phyloP scores from a whole-genome alignment of 2,888 invertebrate species.

The Mesoligia furuncula region DNA sequence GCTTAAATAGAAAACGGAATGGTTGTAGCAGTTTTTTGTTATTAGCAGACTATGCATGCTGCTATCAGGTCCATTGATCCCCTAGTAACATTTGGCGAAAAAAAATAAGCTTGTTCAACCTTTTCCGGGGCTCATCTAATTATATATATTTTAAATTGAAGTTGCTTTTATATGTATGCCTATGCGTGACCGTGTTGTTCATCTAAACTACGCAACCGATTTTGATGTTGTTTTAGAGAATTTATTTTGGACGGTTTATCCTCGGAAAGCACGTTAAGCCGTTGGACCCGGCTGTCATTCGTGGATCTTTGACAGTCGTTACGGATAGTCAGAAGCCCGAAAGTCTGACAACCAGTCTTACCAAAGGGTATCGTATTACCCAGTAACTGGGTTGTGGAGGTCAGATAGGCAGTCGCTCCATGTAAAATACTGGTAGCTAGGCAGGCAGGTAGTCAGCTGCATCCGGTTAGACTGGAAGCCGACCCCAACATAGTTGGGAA shows the following conservation, averaged over 20 bases:
- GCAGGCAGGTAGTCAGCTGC: no score
- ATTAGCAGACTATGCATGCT: not conserved
- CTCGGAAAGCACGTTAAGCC: no score
- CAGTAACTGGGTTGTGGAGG: no score
- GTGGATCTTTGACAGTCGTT: no score
- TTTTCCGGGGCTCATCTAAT: not conserved
- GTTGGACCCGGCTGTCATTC: no score
- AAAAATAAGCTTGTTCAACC: not conserved
- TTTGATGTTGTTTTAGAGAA: not conserved
- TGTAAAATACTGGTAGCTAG: no score
- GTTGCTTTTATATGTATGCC: not conserved
- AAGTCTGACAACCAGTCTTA: no score
- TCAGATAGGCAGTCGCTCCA: no score
- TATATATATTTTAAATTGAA: not conserved
- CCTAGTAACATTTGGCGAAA: not conserved
- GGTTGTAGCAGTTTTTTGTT: slow-evolving; percentile 8
- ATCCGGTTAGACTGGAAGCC: no score
- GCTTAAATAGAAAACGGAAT: slow-evolving; percentile 27
- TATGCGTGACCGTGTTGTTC: not conserved
- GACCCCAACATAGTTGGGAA: no score
- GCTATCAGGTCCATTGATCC: not conserved
- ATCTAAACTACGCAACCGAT: not conserved
- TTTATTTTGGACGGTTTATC: not conserved
- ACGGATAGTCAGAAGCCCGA: no score
- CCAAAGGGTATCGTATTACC: no score